phyloP scores from a whole-genome alignment of 2,797 vertebrate genomes.

The Atherinosoma microstoma region DNA sequence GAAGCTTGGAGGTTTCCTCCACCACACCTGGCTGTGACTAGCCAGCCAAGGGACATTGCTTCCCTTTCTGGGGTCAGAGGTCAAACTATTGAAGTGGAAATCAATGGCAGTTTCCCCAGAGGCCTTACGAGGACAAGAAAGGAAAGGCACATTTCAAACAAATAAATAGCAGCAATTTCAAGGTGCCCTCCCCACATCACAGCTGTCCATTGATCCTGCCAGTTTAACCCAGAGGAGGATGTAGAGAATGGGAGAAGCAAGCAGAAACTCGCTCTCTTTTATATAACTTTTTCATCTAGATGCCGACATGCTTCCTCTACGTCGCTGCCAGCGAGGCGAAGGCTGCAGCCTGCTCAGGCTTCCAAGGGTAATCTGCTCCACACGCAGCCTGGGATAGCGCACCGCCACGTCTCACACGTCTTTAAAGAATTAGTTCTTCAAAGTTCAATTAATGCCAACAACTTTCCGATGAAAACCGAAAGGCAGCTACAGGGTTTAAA shows the following conservation, averaged over 20 bases:
- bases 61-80: constrained; percentile 70
- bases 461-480: constrained; percentile 40
- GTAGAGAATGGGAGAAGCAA: constrained; percentile 51
- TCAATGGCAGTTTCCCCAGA: constrained; percentile 73
- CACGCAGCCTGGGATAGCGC: constrained; percentile 18
- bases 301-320: constrained; percentile 47
- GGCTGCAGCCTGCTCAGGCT: constrained; percentile 44
- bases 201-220: constrained; percentile 76
- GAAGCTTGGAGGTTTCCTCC: constrained; percentile 43
- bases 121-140: constrained; percentile 73
- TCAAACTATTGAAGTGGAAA: constrained; percentile 83
- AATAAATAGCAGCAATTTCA: constrained; percentile 80
- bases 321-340: constrained; percentile 27
- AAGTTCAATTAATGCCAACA: constrained; percentile 40
- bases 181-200: constrained; percentile 82
- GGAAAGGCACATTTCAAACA: constrained; percentile 79
- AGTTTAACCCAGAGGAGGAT: constrained; percentile 70
- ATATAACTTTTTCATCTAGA: constrained; percentile 71
- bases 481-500: constrained; percentile 14
- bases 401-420: constrained; percentile 29
- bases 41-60: constrained; percentile 55
- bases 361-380: constrained; percentile 58
- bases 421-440: constrained; percentile 44
- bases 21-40: constrained; percentile 55
- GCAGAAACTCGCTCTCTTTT: constrained; percentile 59